phyloP scores from a whole-genome alignment of 2,797 vertebrate genomes.

The Dermochelys coriacea region DNA sequence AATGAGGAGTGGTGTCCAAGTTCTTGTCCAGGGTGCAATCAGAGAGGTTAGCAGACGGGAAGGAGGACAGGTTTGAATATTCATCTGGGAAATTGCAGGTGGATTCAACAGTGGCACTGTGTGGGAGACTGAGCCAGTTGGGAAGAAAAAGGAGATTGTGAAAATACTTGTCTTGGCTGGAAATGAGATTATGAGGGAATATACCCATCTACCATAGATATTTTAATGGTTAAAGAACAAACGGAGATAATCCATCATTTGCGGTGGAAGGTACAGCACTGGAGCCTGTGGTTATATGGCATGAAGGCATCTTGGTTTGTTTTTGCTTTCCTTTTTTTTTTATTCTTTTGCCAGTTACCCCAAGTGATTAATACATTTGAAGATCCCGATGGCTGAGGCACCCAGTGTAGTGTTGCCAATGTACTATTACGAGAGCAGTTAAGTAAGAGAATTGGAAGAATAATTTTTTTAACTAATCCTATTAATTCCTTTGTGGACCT shows the following conservation, averaged over 20 bases:
- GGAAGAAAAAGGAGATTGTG: not conserved
- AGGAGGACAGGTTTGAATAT: conserved; percentile 24
- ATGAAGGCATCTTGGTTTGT: not conserved
- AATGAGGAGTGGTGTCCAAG: not conserved
- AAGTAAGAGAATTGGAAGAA: conserved; percentile 5
- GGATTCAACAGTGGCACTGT: not conserved
- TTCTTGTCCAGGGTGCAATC: conserved; percentile 2
- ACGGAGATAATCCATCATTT: conserved; percentile 34
- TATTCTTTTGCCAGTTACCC: conserved; percentile 12
- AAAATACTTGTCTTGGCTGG: not conserved
- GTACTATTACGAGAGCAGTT: conserved; percentile 13
- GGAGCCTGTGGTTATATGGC: not conserved
- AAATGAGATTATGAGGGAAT: not conserved
- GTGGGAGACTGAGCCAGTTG: not conserved
- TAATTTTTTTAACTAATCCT: not conserved
- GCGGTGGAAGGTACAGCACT: conserved; percentile 8
- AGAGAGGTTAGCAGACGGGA: conserved; percentile 24
- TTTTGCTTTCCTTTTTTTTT: conserved; percentile 18
- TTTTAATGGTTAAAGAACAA: conserved; percentile 39
- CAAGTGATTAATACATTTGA: conserved; percentile 21
- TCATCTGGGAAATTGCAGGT: conserved; percentile 9
- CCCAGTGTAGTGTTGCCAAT: not conserved
- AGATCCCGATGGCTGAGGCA: conserved; percentile 6
- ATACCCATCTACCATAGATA: not conserved
- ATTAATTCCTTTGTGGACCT: conserved; percentile 18